Evolutionary conservation across 1,140 invertebrate species (phyloP), one percentile per base, ranked within the genome.

Genomic region (Drosophila pallidifrons): DNA sequence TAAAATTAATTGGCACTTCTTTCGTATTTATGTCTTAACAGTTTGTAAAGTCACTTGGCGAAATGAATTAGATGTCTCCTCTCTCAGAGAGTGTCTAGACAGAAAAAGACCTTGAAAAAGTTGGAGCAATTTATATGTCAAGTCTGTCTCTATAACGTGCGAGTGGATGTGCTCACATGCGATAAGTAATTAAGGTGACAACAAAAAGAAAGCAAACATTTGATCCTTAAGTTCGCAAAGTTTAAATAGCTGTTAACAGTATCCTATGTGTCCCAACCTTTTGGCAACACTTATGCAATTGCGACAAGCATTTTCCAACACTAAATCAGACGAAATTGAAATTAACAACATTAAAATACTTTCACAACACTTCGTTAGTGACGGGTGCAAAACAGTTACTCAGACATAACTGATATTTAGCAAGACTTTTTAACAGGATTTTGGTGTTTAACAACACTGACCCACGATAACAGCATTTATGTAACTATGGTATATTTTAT

Each of bases 1-100:
- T 64, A 51, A 73, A 79, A 86, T 87, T 87, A 86, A 86, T 87
- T 87, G 82, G 79, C 67, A 79, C 47, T 68, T 65, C 32, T 55
- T 55, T 65, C 63, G 51, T 46, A 68, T 74, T 68, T 55, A 60
- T 59, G 46, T 67, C 35, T 30, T 38, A 59, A 43, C 49, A 60
- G 81, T 87, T 61, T 30, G 58, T 47, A 57, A 78, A 74, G 60
- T 70, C 73, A 54, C 38, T 85, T 15, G 49, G 58, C 20, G 61
- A 82, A 86, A 86, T 81, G 75, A 79, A 86, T 86, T 69, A 79
- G 82, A 61, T 63, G 64, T 55, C 54, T 52, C 35, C 46, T 61
- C 32, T 58, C 51, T 43, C 30, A 71, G 46, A 67, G 46, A 10
- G 6, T 46, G 82, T 87, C 82, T 86, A 86, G 82, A 86, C 82